Evolutionary conservation across 1,140 invertebrate genomes (phyloP).

Genomic region (Drosophila dunni): DNA sequence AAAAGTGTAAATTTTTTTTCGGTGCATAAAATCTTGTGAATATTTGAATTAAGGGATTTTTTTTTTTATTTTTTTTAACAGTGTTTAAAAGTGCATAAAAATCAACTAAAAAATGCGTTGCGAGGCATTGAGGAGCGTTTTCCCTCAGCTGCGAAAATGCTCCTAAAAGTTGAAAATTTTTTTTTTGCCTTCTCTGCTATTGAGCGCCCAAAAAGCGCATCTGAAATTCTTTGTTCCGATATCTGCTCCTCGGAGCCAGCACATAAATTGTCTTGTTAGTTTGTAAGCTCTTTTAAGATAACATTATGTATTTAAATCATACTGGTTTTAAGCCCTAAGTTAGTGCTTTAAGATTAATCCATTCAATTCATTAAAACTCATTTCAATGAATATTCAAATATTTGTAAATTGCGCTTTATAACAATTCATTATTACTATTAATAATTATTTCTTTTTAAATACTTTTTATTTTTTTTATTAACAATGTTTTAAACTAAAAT

Average conservation of each 20-base stretch:
- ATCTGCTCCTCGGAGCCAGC: not conserved
- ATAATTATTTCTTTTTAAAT: slow-evolving; percentile 28
- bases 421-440: slow-evolving; percentile 40
- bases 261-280: slow-evolving; percentile 7
- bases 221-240: not conserved
- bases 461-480: slow-evolving; percentile 1
- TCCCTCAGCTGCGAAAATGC: not conserved
- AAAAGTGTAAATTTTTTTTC: slow-evolving; percentile 17
- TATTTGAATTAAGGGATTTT: not conserved
- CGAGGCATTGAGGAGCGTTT: slow-evolving; percentile 2
- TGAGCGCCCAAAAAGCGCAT: slow-evolving; percentile 17
- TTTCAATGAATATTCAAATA: slow-evolving; percentile 25
- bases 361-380: slow-evolving; percentile 33
- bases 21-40: slow-evolving; percentile 6
- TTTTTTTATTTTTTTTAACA: slow-evolving; percentile 10
- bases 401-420: slow-evolving; percentile 67
- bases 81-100: slow-evolving; percentile 3
- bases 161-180: slow-evolving; percentile 9
- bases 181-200: slow-evolving; percentile 5
- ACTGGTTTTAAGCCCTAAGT: slow-evolving; percentile 28
- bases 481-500: slow-evolving; percentile 26
- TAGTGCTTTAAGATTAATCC: slow-evolving; percentile 29
- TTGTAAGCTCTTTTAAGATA: slow-evolving; percentile 15
- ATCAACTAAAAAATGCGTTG: not conserved
- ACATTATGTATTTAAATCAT: not conserved